Conservation (phyloP, 2,113 vertebrate genomes). For the Odontesthes bonariensis region DNA sequence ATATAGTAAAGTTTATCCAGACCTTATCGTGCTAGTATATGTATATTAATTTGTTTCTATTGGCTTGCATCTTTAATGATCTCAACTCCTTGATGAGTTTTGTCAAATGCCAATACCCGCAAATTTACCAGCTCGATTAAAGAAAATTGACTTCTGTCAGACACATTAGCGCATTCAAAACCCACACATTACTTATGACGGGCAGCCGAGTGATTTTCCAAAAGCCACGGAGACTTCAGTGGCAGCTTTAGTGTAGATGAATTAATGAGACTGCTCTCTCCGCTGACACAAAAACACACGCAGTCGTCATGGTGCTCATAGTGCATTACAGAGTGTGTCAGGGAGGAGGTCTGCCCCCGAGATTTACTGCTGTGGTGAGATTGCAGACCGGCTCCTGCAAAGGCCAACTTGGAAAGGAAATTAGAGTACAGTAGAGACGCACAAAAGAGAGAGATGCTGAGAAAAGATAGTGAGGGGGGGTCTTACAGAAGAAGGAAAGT, state of each 20-base stretch:
- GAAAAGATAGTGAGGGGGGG: neutral
- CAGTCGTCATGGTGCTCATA: constrained; percentile 47
- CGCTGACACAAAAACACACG: constrained; percentile 47
- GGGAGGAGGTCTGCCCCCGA: constrained; percentile 59
- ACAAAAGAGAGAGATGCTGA: constrained; percentile 6
- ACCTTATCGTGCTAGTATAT: no score
- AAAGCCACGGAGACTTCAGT: constrained; percentile 57
- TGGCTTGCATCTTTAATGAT: neutral
- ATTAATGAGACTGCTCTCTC: constrained; percentile 62
- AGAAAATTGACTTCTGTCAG: constrained; percentile 3
- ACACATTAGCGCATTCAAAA: constrained; percentile 33
- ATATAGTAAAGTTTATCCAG: no score
- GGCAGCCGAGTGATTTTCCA: constrained; percentile 36
- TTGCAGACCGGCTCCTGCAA: constrained; percentile 35
- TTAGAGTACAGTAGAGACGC: constrained; percentile 20
- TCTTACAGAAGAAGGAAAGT: neutral
- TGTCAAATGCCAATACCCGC: neutral
- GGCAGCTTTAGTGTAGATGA: constrained; percentile 64
- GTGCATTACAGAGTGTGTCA: constrained; percentile 67
- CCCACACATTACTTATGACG: constrained; percentile 42
- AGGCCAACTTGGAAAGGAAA: constrained; percentile 40
- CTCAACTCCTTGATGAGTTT: neutral
- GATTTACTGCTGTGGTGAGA: constrained; percentile 60
- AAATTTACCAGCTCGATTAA: constrained; percentile 1
- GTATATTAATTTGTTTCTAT: no score